Percentiles rank a stretch among this genome's conserved stretches.
Evolutionary conservation across 2,113 vertebrate genomes (phyloP).

Genomic region (Oreochromis niloticus): DNA sequence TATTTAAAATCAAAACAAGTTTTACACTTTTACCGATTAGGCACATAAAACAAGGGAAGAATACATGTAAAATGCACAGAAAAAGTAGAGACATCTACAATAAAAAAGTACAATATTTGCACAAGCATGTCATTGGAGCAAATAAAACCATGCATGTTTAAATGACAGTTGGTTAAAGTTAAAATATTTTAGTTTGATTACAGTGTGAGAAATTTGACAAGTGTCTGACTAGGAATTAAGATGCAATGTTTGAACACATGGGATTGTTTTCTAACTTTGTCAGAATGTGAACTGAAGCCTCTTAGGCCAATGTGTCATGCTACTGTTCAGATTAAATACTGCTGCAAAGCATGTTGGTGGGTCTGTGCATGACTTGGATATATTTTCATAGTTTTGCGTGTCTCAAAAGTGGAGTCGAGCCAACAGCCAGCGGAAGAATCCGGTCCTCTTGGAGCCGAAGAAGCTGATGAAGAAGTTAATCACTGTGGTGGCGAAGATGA

Average conservation of each 20-base stretch:
- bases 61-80: background rate
- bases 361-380: background rate
- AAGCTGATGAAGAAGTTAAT: slow-evolving; percentile 67
- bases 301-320: background rate
- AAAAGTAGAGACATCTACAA: background rate
- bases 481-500: slow-evolving; percentile 60
- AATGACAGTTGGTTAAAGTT: slow-evolving; percentile 15
- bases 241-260: background rate
- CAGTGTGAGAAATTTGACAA: background rate
- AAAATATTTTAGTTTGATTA: slow-evolving; percentile 33
- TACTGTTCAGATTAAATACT: background rate
- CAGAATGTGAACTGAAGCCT: background rate
- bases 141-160: background rate
- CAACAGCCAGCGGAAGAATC: slow-evolving; percentile 70
- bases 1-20: background rate
- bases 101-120: background rate
- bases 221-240: background rate
- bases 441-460: slow-evolving; percentile 68
- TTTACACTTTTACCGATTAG: background rate
- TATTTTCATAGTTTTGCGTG: background rate
- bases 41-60: background rate
- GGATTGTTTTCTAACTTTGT: background rate
- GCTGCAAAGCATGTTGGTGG: background rate
- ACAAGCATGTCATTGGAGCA: background rate
- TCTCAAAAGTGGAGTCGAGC: slow-evolving; percentile 66